Base-by-base conservation (phyloP, 2,797 vertebrate genomes). In the Danio albolineatus region DNA sequence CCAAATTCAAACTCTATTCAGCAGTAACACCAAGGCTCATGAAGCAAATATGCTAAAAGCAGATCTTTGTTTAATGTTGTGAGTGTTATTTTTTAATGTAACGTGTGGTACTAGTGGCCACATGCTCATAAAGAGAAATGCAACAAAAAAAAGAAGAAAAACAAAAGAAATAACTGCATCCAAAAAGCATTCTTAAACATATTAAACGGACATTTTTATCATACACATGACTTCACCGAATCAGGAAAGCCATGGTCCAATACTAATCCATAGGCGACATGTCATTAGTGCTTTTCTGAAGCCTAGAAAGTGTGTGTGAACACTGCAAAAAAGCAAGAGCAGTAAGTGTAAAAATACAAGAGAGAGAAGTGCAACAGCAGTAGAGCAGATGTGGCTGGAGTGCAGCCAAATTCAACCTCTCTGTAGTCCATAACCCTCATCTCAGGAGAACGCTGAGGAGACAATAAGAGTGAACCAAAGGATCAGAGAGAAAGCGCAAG, bases 361-460 rank as follows among this genome's bases (percentile, higher is more conserved):
- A 49, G 76, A 76, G 86, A 83, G 80, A 89, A 79, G 88, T 36
- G 88, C 88, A 90, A 92, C 92, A 94, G 92, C 91, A 91, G 93
- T 89, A 81, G 74, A 88, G 83, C 93, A 94, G 93, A 94, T 94
- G 94, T 94, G 91, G 54, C 89, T 94, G 93, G 94, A 92, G 14
- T n/a, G 19, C 66, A 83, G 91, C 93, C 94, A 94, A 89, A 76
- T 76, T 80, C 85, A 82, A 57, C 85, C 88, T 87, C 88, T 82
- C 89, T 89, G 87, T 90, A 87, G 87, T 84, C 85, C 81, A 91
- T 83, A 66, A 81, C 89, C 90, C 90, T 91, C 90, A 90, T 91
- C 90, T 92, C 89, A 84, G 85, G 85, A 86, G 81, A 73, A 66
- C 66, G 57, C 73, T 46, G 51, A 70, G 80, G 87, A 90, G 90